Evolutionary conservation across 2,888 invertebrate genomes (phyloP), one percentile per base, ranked within the genome.

Genomic region (Congeria kusceri): DNA sequence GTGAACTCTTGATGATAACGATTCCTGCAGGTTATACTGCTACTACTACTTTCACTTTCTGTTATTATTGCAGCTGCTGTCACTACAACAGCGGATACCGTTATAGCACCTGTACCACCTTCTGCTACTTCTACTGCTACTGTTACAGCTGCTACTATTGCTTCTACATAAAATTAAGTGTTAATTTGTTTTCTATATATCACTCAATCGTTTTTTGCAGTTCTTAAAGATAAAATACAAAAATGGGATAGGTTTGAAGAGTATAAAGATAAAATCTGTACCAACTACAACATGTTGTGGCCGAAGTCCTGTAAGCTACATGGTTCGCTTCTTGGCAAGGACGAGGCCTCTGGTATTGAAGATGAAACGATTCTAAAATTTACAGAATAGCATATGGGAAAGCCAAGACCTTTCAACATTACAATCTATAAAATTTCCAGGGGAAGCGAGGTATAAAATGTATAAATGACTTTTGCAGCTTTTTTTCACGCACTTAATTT

Each of bases 211-310:
- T 11, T 32, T 4, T 18, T 65, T 68, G 18, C 39, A 73, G 78
- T 23, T 5, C 25, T 78, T 15, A 47, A 69, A 23, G 62, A 64
- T 7, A 47, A 69, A 28, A 39, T 78, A 28, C 23, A 59, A 20
- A n/a, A 28, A 20, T 57, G 57, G n/a, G 57, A 63, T 13, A 53
- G 25, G 44, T 78, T 65, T 46, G 29, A 63, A 28, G 25, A 63
- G 15, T 59, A 61, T 23, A 61, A 64, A 15, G 25, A 28, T 5
- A 53, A 63, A 29, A 25, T 68, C 39, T 64, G 72, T n/a, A 57
- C 7, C 11, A 78, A 73, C 46, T 39, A 69, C 29, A 68, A 73
- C 44, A 73, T 73, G 28, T 20, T 78, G 29, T 39, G 73, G 15
- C 78, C 78, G 15, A 65, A 57, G 29, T 59, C 46, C 15, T 78